Percentiles rank a stretch among this genome's conserved stretches.
Conservation (phyloP, 2,113 vertebrate species). For the Rhegmatorhina hoffmannsi region DNA sequence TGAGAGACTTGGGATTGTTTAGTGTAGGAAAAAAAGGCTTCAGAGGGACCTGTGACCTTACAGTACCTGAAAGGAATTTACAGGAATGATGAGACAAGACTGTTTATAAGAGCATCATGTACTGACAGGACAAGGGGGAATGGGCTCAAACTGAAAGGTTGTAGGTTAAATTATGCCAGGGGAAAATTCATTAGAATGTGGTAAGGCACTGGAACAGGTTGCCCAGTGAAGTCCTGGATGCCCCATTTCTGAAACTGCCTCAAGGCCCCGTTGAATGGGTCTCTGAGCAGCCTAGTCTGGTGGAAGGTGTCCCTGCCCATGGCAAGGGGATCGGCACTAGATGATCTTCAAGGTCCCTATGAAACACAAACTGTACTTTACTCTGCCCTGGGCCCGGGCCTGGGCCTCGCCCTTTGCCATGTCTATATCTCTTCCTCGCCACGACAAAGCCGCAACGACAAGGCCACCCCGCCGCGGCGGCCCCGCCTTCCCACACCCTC, state of each 20-base stretch:
- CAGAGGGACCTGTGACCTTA: neutral
- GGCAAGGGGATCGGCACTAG: rapidly evolving
- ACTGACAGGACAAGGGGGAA: too few species aligned
- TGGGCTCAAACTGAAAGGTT: neutral
- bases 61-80: neutral
- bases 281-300: neutral
- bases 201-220: neutral
- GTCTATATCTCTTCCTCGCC: rapidly evolving
- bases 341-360: neutral
- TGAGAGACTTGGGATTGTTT: neutral
- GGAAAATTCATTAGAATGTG: neutral
- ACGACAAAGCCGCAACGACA: too few species aligned
- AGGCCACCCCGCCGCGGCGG: too few species aligned
- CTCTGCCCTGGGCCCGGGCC: rapidly evolving
- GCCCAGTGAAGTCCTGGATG: neutral
- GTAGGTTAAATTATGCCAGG: neutral
- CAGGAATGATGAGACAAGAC: neutral
- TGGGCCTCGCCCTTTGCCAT: too few species aligned
- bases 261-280: too few species aligned
- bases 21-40: neutral
- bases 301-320: too few species aligned
- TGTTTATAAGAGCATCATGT: neutral
- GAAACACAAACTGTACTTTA: neutral
- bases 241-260: neutral
- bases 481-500: too few species aligned